A percentile compares a stretch with the other conserved stretches of the same genome.
Conservation (phyloP, 37 sponge, comb jelly and placozoan genomes). For the Bolinopsis microptera region DNA sequence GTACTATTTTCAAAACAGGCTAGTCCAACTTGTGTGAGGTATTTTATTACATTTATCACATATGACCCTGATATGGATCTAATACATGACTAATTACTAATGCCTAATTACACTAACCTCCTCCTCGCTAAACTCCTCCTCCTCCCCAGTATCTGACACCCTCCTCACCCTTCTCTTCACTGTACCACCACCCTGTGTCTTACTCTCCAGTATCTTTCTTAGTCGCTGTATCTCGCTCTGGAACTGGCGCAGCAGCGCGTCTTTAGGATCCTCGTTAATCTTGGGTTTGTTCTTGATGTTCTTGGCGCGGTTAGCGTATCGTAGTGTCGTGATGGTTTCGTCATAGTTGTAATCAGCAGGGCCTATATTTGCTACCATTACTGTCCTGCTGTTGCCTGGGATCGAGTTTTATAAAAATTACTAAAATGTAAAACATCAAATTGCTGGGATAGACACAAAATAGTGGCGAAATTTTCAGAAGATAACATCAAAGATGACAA, state of each 20-base stretch:
- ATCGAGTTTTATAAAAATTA: no score
- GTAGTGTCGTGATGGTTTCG: conserved; percentile 90
- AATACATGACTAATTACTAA: no score
- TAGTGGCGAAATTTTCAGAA: neutral
- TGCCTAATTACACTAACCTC: conserved; percentile 19
- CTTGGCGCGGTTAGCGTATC: conserved; percentile 97
- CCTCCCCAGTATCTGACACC: neutral
- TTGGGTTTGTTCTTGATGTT: conserved; percentile 97
- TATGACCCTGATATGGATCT: no score
- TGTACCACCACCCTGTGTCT: conserved; percentile 34
- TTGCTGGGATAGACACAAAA: neutral
- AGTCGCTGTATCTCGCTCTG: conserved; percentile 45
- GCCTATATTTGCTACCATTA: conserved; percentile 97
- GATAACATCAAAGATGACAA: neutral
- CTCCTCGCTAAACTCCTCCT: conserved; percentile 40
- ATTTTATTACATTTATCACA: no score
- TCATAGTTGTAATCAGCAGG: conserved; percentile 98
- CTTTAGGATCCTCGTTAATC: conserved; percentile 98
- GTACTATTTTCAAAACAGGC: no score
- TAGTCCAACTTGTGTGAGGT: no score
- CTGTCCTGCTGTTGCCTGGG: conserved; percentile 96
- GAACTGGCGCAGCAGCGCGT: conserved; percentile 91
- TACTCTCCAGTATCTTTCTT: conserved; percentile 55
- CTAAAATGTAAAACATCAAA: neutral
- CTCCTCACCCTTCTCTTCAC: conserved; percentile 43